Evolutionary conservation across 2,888 invertebrate species (phyloP).

Genomic region (Nomada fabriciana): DNA sequence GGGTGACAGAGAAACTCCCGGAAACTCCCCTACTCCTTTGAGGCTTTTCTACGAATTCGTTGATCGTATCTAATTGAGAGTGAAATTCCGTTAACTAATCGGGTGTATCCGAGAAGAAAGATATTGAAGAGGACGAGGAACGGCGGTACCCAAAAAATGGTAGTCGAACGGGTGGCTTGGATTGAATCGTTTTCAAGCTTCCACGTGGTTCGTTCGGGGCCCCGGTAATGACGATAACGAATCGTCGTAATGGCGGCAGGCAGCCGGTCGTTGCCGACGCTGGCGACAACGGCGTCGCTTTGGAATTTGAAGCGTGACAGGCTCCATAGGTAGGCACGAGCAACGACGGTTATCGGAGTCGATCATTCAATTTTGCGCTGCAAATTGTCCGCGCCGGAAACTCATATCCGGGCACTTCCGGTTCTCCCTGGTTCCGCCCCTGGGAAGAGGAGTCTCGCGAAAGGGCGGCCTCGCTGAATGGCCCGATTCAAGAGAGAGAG

Average conservation of each 20-base stretch:
- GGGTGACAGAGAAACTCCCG: background rate
- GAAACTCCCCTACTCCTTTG: too few relatives aligned
- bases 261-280: constrained; percentile 57
- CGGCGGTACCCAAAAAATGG: constrained; percentile 29
- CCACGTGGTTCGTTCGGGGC: constrained; percentile 39
- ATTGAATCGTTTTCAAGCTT: constrained; percentile 39
- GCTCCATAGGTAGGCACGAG: constrained; percentile 60
- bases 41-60: too few relatives aligned
- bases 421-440: constrained; percentile 76
- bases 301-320: constrained; percentile 57
- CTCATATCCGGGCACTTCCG: constrained; percentile 91
- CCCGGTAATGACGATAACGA: constrained; percentile 77
- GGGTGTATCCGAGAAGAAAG: background rate
- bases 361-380: constrained; percentile 88
- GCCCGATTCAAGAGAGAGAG: constrained; percentile 55
- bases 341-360: constrained; percentile 81
- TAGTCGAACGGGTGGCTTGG: background rate
- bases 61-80: background rate
- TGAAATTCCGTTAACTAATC: background rate
- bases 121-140: constrained; percentile 23
- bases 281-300: constrained; percentile 58
- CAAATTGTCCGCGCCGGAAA: constrained; percentile 95
- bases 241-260: constrained; percentile 71
- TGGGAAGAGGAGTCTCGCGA: constrained; percentile 64
- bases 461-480: constrained; percentile 56